Base-by-base conservation (phyloP, 2,888 invertebrate species). In the Trachelus troglodyta region DNA sequence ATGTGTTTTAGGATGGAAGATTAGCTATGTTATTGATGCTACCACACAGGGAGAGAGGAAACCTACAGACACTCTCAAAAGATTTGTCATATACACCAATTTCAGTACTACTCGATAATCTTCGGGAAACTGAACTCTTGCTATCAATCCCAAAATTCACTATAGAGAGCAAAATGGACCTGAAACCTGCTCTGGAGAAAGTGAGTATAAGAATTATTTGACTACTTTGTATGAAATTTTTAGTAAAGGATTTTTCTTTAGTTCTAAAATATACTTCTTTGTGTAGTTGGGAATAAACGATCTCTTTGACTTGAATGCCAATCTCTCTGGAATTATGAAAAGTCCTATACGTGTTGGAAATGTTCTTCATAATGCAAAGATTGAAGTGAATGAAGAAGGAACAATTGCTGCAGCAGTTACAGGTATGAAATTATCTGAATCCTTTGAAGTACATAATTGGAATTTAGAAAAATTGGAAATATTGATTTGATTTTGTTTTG, bases 341-440 rank as follows among this genome's bases (percentile, higher is more conserved):
- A 81, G 84, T 3, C 85, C 90, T 0, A 88, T 93, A 0, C 91
- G 92, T 77, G 92, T 95, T 6, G 93, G 92, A 83, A 93, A 92
- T 77, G 91, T 95, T 15, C 87, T 94, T 74, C 95, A 95, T 85
- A 94, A 94, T 85, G 94, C 95, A 0, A 93, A 93, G 85, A 93
- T 96, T 87, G 92, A 94, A 73, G 94, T 95, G 0, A 94, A 94
- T 80, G 95, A 96, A 89, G 89, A 92, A 31, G 95, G 95, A 73
- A 95, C 95, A 0, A 91, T 93, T 9, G 95, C 95, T 0, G 94
- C 95, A 3, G 95, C 95, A 12, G 93, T 93, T 0, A 93, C 94
- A 74, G 91, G 92, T 92, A 87, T 83, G 68, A 73, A 74, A 37
- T 75, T 75, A 56, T 79, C 40, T 40, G 15, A 40, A 40, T 76